Evolutionary conservation across 2,113 vertebrate genomes (phyloP).

Genomic region (Anguilla rostrata): DNA sequence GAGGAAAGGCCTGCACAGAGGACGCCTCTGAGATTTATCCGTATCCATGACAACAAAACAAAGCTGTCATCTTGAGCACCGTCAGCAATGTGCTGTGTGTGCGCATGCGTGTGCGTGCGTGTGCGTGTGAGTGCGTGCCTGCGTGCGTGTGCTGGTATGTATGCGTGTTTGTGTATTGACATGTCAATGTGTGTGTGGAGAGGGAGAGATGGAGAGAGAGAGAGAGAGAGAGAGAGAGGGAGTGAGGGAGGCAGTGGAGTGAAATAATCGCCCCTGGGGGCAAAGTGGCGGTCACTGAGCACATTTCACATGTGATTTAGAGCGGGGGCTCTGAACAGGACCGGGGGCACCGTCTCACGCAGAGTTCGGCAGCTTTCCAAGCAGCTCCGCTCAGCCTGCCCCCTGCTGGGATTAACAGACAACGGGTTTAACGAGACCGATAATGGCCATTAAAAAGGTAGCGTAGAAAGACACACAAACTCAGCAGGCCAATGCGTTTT

Average conservation of each 20-base stretch:
- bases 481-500: too few relatives aligned
- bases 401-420: neutral
- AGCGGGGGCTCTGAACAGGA: neutral
- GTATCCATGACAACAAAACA: too few relatives aligned
- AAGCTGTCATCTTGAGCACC: too few relatives aligned
- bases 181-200: neutral
- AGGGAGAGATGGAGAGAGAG: slow-evolving; percentile 9
- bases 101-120: neutral
- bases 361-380: neutral
- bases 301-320: slow-evolving; percentile 39
- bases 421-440: too few relatives aligned
- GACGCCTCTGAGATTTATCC: too few relatives aligned
- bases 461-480: too few relatives aligned
- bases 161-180: too few relatives aligned
- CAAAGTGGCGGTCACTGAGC: slow-evolving; percentile 31
- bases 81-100: neutral
- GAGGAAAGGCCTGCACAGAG: too few relatives aligned
- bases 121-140: too few relatives aligned
- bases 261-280: slow-evolving; percentile 37
- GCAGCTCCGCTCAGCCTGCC: neutral
- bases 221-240: slow-evolving; percentile 13
- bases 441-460: too few relatives aligned
- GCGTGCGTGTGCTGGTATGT: too few relatives aligned
- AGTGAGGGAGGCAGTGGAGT: slow-evolving; percentile 4
- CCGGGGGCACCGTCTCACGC: slow-evolving; percentile 3